Evolutionary conservation across 2,797 vertebrate species (phyloP), one percentile per base, ranked within the genome.

Genomic region (Apogon hyalosoma): DNA sequence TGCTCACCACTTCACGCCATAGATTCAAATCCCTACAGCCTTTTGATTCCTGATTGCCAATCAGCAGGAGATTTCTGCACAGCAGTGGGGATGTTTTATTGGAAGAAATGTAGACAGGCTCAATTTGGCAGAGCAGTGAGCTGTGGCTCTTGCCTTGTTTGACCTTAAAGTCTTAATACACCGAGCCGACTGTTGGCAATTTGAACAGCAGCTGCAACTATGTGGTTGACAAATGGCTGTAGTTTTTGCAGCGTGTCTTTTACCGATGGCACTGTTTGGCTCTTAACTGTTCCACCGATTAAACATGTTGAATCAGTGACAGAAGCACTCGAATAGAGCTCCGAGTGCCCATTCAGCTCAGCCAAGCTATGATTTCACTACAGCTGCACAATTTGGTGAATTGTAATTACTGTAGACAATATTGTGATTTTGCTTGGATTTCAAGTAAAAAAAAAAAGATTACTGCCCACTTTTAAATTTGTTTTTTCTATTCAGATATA

Each of bases 41-140:
- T 58, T 63, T 28, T 39, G 18, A 50, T 60, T 68, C 24, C 61
- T 59, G 57, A 75, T 52, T 80, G 67, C 69, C 48, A 46, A 43
- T 49, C 15, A 66, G 45, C 28, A 24, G 42, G 41, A 42, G 4
- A 41, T 31, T 49, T 36, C 13, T 71, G 48, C 42, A 46, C 60
- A 64, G 53, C 50, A 55, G 31, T 39, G 52, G 38, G 54, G n/a
- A 31, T 3, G 46, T 48, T 39, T 79, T 49, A 57, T 18, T 33
- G 57, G 46, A 73, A 42, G 53, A 60, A 40, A 46, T 51, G 2
- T n/a, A 11, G 33, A 40, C 58, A 13, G 51, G 12, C 39, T 66
- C 39, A 8, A 10, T 2, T 16, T 19, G 16, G 40, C 21, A 21
- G 28, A 59, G 49, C 59, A 39, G 39, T 6, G 46, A 57, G 47